phyloP scores from a whole-genome alignment of 53 echinoderm and acorn worm species.

The Holothuria leucospilota region DNA sequence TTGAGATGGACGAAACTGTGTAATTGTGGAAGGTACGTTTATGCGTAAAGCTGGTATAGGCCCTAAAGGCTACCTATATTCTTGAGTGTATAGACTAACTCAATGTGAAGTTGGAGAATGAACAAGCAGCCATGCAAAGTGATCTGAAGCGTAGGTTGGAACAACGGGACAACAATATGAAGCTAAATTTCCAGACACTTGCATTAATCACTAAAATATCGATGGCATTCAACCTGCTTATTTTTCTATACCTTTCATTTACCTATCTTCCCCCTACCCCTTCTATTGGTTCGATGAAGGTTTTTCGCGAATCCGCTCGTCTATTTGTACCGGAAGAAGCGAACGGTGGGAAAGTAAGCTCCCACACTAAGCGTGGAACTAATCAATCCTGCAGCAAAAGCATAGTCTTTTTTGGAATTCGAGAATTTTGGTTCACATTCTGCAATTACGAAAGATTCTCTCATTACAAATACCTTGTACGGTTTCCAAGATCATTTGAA shows the following conservation, averaged over 20 bases:
- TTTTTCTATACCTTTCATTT: not conserved
- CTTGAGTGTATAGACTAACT: not conserved
- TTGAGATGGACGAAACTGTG: too few species aligned
- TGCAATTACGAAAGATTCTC: slow-evolving; percentile 25
- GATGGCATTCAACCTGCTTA: not conserved
- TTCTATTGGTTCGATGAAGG: not conserved
- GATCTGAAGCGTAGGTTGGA: too few species aligned
- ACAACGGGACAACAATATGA: too few species aligned
- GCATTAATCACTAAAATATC: slow-evolving; percentile 15
- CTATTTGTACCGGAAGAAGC: not conserved
- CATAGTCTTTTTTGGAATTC: slow-evolving; percentile 24
- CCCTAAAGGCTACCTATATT: too few species aligned
- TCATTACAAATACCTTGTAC: slow-evolving; percentile 1
- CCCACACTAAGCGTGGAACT: not conserved
- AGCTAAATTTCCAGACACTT: slow-evolving; percentile 2
- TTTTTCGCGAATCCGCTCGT: slow-evolving; percentile 14
- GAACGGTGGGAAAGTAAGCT: not conserved
- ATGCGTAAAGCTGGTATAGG: too few species aligned
- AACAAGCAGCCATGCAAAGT: too few species aligned
- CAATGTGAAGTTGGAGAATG: not conserved
- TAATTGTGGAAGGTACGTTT: too few species aligned
- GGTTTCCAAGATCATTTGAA: slow-evolving; percentile 11
- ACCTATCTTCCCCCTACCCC: not conserved
- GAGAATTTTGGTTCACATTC: slow-evolving; percentile 34
- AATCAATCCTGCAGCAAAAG: not conserved